These are phyloP conservation scores for Epinephelus cyanopodus DNA, from an alignment of 2,113 vertebrate genomes.

Conservation along the genomic window DNA sequence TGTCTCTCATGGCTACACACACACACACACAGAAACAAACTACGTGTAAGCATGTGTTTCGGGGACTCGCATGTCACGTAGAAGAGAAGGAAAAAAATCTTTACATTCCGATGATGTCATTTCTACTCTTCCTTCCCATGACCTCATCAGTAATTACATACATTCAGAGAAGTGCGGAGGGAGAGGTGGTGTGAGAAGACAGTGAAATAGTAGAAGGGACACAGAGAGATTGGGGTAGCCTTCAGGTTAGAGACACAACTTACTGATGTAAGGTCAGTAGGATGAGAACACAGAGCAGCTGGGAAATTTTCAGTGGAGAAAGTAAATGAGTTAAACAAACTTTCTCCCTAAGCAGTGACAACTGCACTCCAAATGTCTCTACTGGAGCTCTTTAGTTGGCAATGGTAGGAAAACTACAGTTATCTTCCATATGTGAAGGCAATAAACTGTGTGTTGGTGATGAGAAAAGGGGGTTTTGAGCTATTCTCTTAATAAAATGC, in stretches of 20 bases:
- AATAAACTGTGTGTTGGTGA: neutral
- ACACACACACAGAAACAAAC: neutral
- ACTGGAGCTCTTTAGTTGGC: neutral
- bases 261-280: neutral
- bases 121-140: constrained; percentile 9
- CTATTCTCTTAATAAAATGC: neutral
- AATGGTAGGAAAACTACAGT: neutral
- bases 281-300: neutral
- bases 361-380: neutral
- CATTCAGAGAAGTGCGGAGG: constrained; percentile 1
- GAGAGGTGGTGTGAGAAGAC: neutral
- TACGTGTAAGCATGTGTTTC: neutral
- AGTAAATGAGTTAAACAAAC: neutral
- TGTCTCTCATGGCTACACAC: neutral
- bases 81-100: neutral
- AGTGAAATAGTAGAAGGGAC: neutral
- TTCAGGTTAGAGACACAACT: neutral
- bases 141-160: constrained; percentile 25
- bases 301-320: neutral
- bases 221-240: neutral
- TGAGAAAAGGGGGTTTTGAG: neutral
- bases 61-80: neutral
- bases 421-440: neutral
- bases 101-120: constrained; percentile 37
- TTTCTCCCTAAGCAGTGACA: neutral